Evolutionary conservation across 2,888 invertebrate species (phyloP).

Genomic region (Troides aeacus): DNA sequence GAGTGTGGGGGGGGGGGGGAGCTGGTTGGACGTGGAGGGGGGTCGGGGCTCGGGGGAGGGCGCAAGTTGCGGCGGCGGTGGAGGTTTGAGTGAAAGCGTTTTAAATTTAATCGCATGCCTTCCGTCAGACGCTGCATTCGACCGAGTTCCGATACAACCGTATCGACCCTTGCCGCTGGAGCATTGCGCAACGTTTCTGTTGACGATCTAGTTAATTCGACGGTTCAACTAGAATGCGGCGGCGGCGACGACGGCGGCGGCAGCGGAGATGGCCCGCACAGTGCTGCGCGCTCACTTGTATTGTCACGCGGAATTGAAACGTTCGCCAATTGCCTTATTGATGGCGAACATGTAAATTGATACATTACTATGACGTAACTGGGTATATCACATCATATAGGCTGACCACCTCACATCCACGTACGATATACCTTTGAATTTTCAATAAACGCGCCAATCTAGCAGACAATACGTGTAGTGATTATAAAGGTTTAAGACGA

Average conservation of each 20-base stretch:
- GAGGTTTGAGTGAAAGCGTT: conserved; percentile 66
- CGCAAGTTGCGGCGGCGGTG: conserved; percentile 27
- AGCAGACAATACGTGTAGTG: neutral
- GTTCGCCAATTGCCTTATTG: conserved; percentile 41
- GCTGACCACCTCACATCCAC: conserved; percentile 3
- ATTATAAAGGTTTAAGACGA: neutral
- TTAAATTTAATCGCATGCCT: conserved; percentile 60
- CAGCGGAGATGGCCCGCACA: neutral
- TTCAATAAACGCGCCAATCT: too few relatives aligned
- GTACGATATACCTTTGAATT: neutral
- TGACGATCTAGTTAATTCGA: conserved; percentile 42
- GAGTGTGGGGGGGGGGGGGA: conserved; percentile 37
- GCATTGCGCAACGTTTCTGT: conserved; percentile 38
- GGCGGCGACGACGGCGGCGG: neutral
- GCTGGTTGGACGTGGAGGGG: conserved; percentile 30
- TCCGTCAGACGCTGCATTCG: conserved; percentile 57
- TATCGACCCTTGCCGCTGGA: conserved; percentile 46
- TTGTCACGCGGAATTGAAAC: conserved; percentile 39
- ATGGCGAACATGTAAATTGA: conserved; percentile 47
- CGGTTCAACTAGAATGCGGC: conserved; percentile 34
- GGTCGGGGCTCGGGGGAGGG: conserved; percentile 18
- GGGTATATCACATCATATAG: conserved; percentile 1
- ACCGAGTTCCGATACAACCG: conserved; percentile 45
- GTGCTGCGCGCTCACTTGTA: conserved; percentile 32
- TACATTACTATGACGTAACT: conserved; percentile 27